Conservation (phyloP, 2,797 vertebrate species). For the Acipenser transmontanus region DNA sequence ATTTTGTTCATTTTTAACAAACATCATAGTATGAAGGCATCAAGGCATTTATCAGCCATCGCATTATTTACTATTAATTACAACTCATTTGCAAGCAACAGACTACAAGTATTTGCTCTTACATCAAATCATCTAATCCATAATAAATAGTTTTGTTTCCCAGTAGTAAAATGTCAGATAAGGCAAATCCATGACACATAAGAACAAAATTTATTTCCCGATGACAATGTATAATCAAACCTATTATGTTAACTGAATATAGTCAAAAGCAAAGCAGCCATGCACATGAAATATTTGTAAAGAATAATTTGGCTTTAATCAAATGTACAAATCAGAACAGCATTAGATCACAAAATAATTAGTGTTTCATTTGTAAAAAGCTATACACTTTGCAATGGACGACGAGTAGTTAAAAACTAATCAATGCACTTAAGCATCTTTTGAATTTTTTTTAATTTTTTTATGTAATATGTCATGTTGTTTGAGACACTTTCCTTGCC, state of each 20-base stretch:
- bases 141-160: conserved; percentile 24
- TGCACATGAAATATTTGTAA: conserved; percentile 61
- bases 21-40: conserved; percentile 85
- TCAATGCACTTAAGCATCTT: conserved; percentile 25
- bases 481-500: conserved; percentile 22
- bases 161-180: conserved; percentile 73
- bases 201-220: conserved; percentile 68
- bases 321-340: conserved; percentile 62
- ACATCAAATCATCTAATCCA: conserved; percentile 32
- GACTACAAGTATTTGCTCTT: conserved; percentile 63
- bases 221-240: conserved; percentile 63
- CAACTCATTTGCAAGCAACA: conserved; percentile 73
- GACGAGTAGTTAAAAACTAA: conserved; percentile 28
- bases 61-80: conserved; percentile 61
- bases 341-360: conserved; percentile 55
- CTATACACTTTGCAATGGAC: conserved; percentile 21
- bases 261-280: conserved; percentile 74
- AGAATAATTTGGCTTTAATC: conserved; percentile 49
- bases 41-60: conserved; percentile 54
- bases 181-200: conserved; percentile 79
- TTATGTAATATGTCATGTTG: conserved; percentile 19
- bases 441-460: conserved; percentile 17
- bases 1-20: conserved; percentile 77
- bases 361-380: conserved; percentile 41
- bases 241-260: conserved; percentile 59